Percentiles rank a stretch among this genome's conserved stretches.
Conservation (phyloP, 1,140 invertebrate genomes). For the Apolygus lucorum region DNA sequence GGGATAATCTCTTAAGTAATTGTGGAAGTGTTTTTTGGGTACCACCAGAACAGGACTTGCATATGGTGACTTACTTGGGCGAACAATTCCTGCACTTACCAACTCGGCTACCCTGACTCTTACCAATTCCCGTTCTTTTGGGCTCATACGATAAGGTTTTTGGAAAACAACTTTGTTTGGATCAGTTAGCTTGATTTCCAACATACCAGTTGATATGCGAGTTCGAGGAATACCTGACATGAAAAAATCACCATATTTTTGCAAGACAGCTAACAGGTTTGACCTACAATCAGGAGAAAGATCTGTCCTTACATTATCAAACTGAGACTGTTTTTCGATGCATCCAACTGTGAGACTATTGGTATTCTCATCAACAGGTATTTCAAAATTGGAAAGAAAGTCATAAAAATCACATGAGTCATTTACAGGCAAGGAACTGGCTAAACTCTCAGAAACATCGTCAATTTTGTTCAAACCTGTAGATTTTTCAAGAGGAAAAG, state of each 20-base stretch:
- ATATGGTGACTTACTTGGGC: neutral
- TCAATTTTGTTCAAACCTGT: too few relatives aligned
- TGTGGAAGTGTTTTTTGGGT: constrained; percentile 2
- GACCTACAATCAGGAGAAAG: neutral
- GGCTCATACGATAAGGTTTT: neutral
- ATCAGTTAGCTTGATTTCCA: neutral
- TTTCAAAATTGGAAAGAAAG: neutral
- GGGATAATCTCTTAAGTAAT: neutral
- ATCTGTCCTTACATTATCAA: neutral
- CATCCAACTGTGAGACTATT: neutral
- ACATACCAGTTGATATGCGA: neutral
- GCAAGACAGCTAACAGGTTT: neutral
- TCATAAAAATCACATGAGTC: neutral
- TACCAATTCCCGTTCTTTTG: neutral
- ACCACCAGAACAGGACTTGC: constrained; percentile 9
- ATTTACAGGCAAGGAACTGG: neutral
- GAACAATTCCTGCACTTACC: neutral
- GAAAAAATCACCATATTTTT: constrained; percentile 3
- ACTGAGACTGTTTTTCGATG: neutral
- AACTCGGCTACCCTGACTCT: neutral
- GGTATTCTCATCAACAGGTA: neutral
- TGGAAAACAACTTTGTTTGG: neutral
- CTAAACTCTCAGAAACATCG: neutral
- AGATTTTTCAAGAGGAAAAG: neutral
- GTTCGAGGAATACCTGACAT: neutral